These are phyloP conservation scores for Rhineura floridana DNA, from an alignment of 2,113 vertebrate species.

Conservation along the genomic window DNA sequence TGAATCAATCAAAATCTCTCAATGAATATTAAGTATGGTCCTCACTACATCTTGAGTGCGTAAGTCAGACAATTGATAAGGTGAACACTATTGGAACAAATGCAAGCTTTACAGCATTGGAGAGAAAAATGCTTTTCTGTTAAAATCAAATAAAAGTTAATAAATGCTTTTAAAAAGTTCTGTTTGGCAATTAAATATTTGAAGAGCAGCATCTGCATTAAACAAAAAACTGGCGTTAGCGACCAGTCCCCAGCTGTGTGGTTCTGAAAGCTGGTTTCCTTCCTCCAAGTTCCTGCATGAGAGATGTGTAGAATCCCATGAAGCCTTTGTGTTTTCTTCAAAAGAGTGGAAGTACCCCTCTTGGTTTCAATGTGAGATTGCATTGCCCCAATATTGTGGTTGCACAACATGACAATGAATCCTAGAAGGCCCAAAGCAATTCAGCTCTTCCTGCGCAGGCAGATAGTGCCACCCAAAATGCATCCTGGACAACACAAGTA, in stretches of 20 bases:
- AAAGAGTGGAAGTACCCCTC: background rate
- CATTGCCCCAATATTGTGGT: background rate
- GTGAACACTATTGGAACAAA: too few relatives aligned
- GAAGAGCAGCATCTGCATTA: too few relatives aligned
- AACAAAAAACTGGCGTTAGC: too few relatives aligned
- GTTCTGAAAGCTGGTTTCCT: background rate
- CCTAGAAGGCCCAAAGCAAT: background rate
- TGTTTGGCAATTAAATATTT: too few relatives aligned
- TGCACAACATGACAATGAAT: background rate
- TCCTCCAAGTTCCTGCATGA: background rate
- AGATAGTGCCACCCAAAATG: background rate
- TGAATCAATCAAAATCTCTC: background rate
- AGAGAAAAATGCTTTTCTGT: too few relatives aligned
- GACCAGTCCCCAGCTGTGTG: background rate
- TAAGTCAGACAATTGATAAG: too few relatives aligned
- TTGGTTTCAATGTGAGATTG: background rate
- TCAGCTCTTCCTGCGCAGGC: background rate
- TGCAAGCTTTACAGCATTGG: too few relatives aligned
- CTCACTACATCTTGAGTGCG: too few relatives aligned
- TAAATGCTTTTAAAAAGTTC: too few relatives aligned
- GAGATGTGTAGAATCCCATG: background rate
- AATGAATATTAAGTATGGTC: background rate
- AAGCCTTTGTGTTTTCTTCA: background rate
- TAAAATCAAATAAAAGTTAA: too few relatives aligned
- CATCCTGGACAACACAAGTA: background rate